Base-by-base conservation (phyloP, 2,888 invertebrate species). In the Phyllotreta striolata region DNA sequence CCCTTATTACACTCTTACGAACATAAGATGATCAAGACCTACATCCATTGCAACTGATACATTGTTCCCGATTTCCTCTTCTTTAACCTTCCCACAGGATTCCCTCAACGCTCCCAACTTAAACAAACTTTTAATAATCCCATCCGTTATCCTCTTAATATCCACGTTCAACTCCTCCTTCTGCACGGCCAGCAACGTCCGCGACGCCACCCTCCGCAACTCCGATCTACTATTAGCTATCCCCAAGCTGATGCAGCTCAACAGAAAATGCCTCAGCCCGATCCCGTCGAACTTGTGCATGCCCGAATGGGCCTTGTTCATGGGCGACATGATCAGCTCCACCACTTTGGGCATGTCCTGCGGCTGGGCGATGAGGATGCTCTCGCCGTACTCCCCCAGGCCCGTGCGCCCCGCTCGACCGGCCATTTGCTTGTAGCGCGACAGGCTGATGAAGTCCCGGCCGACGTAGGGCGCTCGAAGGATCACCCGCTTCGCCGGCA, bases 371-470 rank as follows among this genome's bases (percentile, higher is more conserved):
- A 97, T 88, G n/a, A 96, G 83, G 77, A 96, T 91, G 78, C 96
- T 95, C 77, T 97, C 96, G 41, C 95, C 95, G 6, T 86, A 84
- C 56, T 88, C 86, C 38, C 91, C 91, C 70, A 94, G 85, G 0
- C 97, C 97, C 0, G 96, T 93, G 64, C 98, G 86, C 0, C 98
- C 98, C 4, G 98, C 98, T 57, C 98, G 84, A 1, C 98, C 98
- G 58, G 89, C 88, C 98, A 98, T 98, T 86, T 98, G 98, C 68
- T 95, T 91, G 81, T 98, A 98, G 69, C 88, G 87, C 69, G 90
- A 74, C 87, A 75, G 64, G 47, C 59, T 74, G 46, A 74, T 71
- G 64, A 74, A 74, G 14, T 73, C 73, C 46, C 56, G 67, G 14
- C 73, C 74, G 9, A 74, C 66, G 35, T 73, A 91, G 0, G 97